These are phyloP conservation scores for Lymantria dispar DNA, from an alignment of 2,888 invertebrate species.

Conservation along the genomic window DNA sequence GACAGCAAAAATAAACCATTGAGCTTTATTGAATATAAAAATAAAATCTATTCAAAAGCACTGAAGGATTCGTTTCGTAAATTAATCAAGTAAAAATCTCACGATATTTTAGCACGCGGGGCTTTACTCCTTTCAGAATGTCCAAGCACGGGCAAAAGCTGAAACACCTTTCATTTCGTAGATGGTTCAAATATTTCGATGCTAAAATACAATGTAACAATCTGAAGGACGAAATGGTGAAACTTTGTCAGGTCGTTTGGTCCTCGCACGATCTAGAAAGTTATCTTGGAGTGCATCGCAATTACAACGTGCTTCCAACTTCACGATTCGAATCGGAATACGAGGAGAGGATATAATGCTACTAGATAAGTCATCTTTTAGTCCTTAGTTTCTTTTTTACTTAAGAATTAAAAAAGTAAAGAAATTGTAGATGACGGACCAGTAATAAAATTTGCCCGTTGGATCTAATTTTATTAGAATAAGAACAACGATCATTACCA, in stretches of 20 bases:
- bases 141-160: conserved; percentile 30
- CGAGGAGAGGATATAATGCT: conserved; percentile 35
- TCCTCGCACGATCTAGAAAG: conserved; percentile 63
- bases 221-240: conserved; percentile 38
- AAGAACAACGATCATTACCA: too few relatives aligned
- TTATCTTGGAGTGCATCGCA: conserved; percentile 74
- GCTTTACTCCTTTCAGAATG: conserved; percentile 29
- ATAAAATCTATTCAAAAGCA: conserved; percentile 8
- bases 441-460: too few relatives aligned
- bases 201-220: conserved; percentile 47
- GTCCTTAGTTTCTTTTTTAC: not conserved
- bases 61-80: conserved; percentile 19
- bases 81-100: conserved; percentile 28
- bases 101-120: conserved; percentile 30
- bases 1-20: not conserved
- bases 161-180: conserved; percentile 45
- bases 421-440: too few relatives aligned
- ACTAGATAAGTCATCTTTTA: conserved; percentile 41
- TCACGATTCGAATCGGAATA: conserved; percentile 61
- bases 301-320: conserved; percentile 70
- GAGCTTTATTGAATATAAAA: not conserved
- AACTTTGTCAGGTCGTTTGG: conserved; percentile 74
- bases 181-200: conserved; percentile 44
- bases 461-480: too few relatives aligned
- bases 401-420: too few relatives aligned